Conservation (phyloP, 2,113 vertebrate genomes). For the Seriola quinqueradiata region DNA sequence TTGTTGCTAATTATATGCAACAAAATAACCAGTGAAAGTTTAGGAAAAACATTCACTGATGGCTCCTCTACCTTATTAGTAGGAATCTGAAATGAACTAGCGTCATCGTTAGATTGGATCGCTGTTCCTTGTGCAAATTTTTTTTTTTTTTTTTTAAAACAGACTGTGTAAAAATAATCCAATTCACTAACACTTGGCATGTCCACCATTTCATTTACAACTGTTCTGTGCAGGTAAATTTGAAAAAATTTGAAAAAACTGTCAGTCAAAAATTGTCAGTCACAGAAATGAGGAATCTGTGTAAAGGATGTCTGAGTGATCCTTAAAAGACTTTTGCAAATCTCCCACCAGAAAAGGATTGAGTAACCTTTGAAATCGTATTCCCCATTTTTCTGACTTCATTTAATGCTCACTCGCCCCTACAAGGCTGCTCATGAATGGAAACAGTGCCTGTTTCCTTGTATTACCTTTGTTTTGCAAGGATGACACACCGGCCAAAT, state of each 20-base stretch:
- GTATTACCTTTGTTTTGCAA: slow-evolving; percentile 14
- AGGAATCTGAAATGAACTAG: slow-evolving; percentile 5
- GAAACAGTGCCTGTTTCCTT: slow-evolving; percentile 14
- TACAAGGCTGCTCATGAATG: neutral
- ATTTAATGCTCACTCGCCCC: slow-evolving; percentile 1
- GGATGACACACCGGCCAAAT: neutral
- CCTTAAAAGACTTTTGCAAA: slow-evolving; percentile 5
- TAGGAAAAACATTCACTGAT: slow-evolving; percentile 13
- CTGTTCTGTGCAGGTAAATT: neutral
- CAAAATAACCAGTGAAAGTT: slow-evolving; percentile 23
- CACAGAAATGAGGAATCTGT: slow-evolving; percentile 10
- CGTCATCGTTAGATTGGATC: neutral
- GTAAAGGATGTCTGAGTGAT: neutral
- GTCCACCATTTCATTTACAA: neutral
- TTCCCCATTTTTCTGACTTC: slow-evolving; percentile 11
- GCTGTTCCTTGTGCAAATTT: neutral
- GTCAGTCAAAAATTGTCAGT: no score
- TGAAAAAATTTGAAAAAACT: no score
- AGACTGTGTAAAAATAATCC: neutral
- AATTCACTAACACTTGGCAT: neutral
- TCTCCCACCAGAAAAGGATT: neutral
- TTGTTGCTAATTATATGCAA: slow-evolving; percentile 35
- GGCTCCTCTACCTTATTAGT: slow-evolving; percentile 1
- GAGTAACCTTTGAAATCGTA: slow-evolving; percentile 7
- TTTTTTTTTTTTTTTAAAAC: neutral